Conservation (phyloP, 2,888 invertebrate species). For the Agonopterix subpropinquella region DNA sequence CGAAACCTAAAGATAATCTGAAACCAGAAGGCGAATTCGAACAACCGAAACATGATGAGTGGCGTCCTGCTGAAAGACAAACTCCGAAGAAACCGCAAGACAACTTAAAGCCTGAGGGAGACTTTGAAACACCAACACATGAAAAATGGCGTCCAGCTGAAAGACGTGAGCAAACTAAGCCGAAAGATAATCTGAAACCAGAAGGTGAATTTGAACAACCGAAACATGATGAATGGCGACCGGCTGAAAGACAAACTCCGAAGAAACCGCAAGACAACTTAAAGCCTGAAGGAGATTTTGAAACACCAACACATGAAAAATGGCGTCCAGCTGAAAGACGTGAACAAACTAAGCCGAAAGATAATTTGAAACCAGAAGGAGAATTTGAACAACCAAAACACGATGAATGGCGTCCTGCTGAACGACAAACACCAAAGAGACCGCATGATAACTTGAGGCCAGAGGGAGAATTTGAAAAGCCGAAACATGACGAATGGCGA, state of each 20-base stretch:
- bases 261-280: constrained; percentile 67
- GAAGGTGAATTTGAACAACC: constrained; percentile 76
- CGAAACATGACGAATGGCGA: constrained; percentile 25
- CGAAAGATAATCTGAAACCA: constrained; percentile 73
- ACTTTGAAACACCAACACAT: constrained; percentile 59
- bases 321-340: constrained; percentile 69
- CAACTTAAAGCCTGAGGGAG: constrained; percentile 61
- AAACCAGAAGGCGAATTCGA: constrained; percentile 76
- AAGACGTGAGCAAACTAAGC: constrained; percentile 28
- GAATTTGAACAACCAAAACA: constrained; percentile 67
- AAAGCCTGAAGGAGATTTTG: constrained; percentile 71
- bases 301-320: constrained; percentile 55
- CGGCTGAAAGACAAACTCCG: constrained; percentile 55
- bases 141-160: constrained; percentile 52
- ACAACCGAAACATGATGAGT: constrained; percentile 51
- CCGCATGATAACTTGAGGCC: constrained; percentile 53
- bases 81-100: constrained; percentile 30
- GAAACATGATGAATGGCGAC: constrained; percentile 43
- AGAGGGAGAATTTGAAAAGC: constrained; percentile 63
- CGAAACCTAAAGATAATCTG: constrained; percentile 71
- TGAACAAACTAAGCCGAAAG: constrained; percentile 54
- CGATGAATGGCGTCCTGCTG: constrained; percentile 52
- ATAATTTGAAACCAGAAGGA: constrained; percentile 76
- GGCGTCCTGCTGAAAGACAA: constrained; percentile 47
- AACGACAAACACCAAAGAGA: constrained; percentile 31